A percentile compares a stretch with the other conserved stretches of the same genome.
phyloP scores from a whole-genome alignment of 2,113 vertebrate genomes.

The Ochotona princeps region DNA sequence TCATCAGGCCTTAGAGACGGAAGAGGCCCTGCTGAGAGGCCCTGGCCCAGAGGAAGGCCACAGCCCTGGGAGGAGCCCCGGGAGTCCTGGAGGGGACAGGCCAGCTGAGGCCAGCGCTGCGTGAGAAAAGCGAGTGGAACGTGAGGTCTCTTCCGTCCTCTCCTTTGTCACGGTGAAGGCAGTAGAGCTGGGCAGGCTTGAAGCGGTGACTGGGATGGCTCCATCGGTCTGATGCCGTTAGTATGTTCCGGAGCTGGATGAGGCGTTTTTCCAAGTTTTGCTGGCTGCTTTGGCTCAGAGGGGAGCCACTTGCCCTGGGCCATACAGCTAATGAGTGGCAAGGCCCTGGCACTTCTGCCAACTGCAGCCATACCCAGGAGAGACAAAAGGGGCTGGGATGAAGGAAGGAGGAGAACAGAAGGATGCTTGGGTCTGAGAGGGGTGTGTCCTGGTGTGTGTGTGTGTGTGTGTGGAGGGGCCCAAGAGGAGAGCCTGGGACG shows the following conservation, averaged over 20 bases:
- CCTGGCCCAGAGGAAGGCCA: slow-evolving; percentile 50
- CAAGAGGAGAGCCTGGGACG: not conserved
- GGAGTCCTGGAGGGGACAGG: slow-evolving; percentile 4
- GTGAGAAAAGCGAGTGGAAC: slow-evolving; percentile 46
- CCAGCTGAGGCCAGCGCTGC: slow-evolving; percentile 11
- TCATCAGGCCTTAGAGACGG: slow-evolving; percentile 52
- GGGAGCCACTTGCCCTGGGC: not conserved
- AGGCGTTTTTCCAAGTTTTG: not conserved
- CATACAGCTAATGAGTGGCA: not conserved
- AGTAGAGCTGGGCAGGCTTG: not conserved
- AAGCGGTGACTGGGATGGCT: not conserved
- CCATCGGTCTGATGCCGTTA: no score
- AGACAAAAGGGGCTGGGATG: not conserved
- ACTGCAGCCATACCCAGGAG: not conserved
- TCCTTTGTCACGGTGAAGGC: no score
- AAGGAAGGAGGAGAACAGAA: not conserved
- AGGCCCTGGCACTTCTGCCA: no score
- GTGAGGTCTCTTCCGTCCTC: slow-evolving; percentile 1
- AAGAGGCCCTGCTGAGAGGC: slow-evolving; percentile 16
- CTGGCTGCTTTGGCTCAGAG: not conserved
- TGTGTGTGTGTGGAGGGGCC: no score
- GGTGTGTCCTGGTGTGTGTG: no score
- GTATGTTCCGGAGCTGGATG: not conserved
- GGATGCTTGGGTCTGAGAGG: not conserved
- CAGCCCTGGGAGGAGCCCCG: slow-evolving; percentile 32